Evolutionary conservation across 2,888 invertebrate species (phyloP), one percentile per base, ranked within the genome.

Genomic region (Drosophila longiperda): DNA sequence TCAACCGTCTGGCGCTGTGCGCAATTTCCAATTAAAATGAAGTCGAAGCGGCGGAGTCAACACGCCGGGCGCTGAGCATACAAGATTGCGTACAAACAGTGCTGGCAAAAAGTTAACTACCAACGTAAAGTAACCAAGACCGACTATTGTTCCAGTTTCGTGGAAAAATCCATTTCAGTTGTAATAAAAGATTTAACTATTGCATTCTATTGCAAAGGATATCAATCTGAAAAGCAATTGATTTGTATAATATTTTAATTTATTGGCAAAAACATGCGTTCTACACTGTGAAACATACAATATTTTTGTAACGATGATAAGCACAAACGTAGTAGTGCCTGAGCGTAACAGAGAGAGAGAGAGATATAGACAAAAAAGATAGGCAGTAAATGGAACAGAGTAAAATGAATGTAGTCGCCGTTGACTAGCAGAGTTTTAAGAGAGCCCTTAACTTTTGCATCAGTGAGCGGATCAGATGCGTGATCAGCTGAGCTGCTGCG

Each of bases 21-120:
- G 61, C 79, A 76, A 78, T 88, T 86, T 84, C 75, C 80, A 88
- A 88, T 84, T 86, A 84, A 87, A 88, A 87, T 84, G 82, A 89
- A 86, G 75, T 76, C 73, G 68, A 67, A 73, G 63, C 76, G 61
- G 34, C 62, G 75, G 55, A 87, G 61, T 42, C 40, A 53, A 65
- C 69, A 66, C 68, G 49, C 69, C 50, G 53, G 48, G 57, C 59
- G 78, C 42, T 66, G 40, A 80, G 64, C 75, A 67, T 73, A 15
- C n/a, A 66, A 69, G 50, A 59, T 45, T 45, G 61, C 72, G 65
- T 82, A 45, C 66, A 12, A n/a, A 82, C 78, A 73, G 70, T 82
- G 70, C 26, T 42, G 60, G 6, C 7, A 15, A 73, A 48, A 73
- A 78, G 71, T 82, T 50, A 49, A 20, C 49, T 42, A 55, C n/a